These are phyloP conservation scores for Melanaphis sacchari DNA, from an alignment of 1,140 invertebrate species.

Conservation along the genomic window DNA sequence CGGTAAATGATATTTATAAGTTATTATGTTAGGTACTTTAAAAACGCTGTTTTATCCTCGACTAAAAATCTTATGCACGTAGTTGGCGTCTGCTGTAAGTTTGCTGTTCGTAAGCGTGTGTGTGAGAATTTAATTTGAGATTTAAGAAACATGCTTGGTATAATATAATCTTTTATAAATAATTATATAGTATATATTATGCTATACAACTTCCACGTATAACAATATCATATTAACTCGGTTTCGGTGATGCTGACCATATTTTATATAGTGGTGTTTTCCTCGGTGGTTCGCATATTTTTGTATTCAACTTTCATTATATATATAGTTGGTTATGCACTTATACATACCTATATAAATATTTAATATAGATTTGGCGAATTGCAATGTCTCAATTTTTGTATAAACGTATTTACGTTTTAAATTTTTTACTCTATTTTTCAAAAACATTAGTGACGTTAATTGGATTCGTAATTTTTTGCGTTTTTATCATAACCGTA, in stretches of 20 bases:
- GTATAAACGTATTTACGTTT: background rate
- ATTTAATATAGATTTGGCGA: background rate
- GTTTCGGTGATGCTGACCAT: background rate
- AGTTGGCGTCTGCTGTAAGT: background rate
- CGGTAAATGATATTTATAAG: background rate
- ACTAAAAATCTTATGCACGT: background rate
- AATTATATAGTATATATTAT: background rate
- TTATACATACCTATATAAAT: background rate
- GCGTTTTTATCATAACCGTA: background rate
- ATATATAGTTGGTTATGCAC: too few species aligned
- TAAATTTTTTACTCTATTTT: too few species aligned
- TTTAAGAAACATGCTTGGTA: background rate
- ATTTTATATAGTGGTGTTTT: background rate
- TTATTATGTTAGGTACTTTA: background rate
- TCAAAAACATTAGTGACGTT: background rate
- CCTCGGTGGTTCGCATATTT: background rate
- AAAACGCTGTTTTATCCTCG: background rate
- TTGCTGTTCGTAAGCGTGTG: background rate
- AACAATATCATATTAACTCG: background rate
- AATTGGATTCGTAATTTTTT: background rate
- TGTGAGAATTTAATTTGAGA: background rate
- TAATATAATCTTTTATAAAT: background rate
- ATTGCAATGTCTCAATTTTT: background rate
- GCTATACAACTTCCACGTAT: background rate
- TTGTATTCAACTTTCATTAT: background rate